Percentiles rank a stretch among this genome's conserved stretches.
Conservation (phyloP, 2,888 invertebrate species). For the Petrophora chlorosata region DNA sequence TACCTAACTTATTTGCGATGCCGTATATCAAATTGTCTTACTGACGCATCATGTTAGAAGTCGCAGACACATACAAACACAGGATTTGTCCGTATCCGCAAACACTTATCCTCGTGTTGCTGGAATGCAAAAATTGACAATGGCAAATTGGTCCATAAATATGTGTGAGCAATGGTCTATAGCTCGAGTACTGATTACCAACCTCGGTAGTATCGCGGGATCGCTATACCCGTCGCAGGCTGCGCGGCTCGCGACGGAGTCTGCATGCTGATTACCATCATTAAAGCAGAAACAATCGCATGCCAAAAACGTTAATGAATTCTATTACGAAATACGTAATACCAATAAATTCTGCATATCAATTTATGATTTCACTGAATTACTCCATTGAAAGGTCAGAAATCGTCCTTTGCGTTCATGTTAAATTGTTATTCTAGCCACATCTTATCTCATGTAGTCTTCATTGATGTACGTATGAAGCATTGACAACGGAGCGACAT, state of each 20-base stretch:
- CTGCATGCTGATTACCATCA: slow-evolving; percentile 63
- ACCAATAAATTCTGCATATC: slow-evolving; percentile 4
- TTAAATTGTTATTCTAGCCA: slow-evolving; percentile 52
- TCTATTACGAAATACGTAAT: slow-evolving; percentile 21
- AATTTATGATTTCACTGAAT: slow-evolving; percentile 2
- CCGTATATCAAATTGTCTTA: slow-evolving; percentile 16
- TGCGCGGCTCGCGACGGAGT: slow-evolving; percentile 32
- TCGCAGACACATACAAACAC: slow-evolving; percentile 25
- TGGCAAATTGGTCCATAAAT: slow-evolving; percentile 52
- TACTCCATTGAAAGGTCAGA: slow-evolving; percentile 43
- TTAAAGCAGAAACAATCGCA: slow-evolving; percentile 52
- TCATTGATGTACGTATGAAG: slow-evolving; percentile 55
- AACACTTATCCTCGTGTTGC: slow-evolving; percentile 51
- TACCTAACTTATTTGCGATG: slow-evolving; percentile 27
- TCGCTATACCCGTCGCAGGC: slow-evolving; percentile 44
- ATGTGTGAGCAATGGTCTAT: slow-evolving; percentile 39
- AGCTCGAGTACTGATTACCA: slow-evolving; percentile 24
- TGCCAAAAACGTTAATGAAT: slow-evolving; percentile 37
- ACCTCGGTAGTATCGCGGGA: slow-evolving; percentile 41
- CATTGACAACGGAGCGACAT: slow-evolving; percentile 64
- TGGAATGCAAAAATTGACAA: slow-evolving; percentile 57
- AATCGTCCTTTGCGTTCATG: slow-evolving; percentile 45
- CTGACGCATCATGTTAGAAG: slow-evolving; percentile 22
- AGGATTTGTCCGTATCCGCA: slow-evolving; percentile 38
- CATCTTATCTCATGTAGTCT: slow-evolving; percentile 44